Evolutionary conservation across 2,113 vertebrate genomes (phyloP).

Genomic region (Pelobates fuscus): DNA sequence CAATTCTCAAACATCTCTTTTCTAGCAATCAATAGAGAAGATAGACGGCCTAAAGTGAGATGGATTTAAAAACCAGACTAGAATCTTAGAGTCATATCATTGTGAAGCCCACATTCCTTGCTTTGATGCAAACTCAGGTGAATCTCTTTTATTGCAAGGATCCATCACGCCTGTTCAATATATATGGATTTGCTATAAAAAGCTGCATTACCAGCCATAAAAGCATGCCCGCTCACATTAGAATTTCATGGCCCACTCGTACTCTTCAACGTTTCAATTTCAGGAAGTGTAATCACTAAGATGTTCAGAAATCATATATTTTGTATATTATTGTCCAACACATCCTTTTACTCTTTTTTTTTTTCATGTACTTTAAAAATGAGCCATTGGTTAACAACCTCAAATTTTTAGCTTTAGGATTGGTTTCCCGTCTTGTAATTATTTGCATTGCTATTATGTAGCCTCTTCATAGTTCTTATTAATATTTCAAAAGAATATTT

Average conservation of each 20-base stretch:
- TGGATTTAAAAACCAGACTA: background rate
- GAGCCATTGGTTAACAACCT: slow-evolving; percentile 9
- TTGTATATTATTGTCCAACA: slow-evolving; percentile 29
- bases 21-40: background rate
- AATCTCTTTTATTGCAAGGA: slow-evolving; percentile 22
- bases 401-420: slow-evolving; percentile 7
- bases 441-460: slow-evolving; percentile 35
- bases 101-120: slow-evolving; percentile 8
- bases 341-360: background rate
- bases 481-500: slow-evolving; percentile 44
- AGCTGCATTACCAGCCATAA: slow-evolving; percentile 18
- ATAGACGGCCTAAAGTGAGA: background rate
- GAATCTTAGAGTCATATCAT: background rate
- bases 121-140: background rate
- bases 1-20: background rate
- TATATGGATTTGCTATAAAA: slow-evolving; percentile 25
- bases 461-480: slow-evolving; percentile 33
- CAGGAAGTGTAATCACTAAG: slow-evolving; percentile 14
- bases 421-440: slow-evolving; percentile 14
- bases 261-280: slow-evolving; percentile 13
- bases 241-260: slow-evolving; percentile 19
- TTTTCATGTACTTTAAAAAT: background rate
- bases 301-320: slow-evolving; percentile 8
- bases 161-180: slow-evolving; percentile 13
- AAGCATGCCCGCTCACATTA: background rate